These are phyloP conservation scores for Drosophila ochracea DNA, from an alignment of 2,888 invertebrate genomes.

Conservation along the genomic window DNA sequence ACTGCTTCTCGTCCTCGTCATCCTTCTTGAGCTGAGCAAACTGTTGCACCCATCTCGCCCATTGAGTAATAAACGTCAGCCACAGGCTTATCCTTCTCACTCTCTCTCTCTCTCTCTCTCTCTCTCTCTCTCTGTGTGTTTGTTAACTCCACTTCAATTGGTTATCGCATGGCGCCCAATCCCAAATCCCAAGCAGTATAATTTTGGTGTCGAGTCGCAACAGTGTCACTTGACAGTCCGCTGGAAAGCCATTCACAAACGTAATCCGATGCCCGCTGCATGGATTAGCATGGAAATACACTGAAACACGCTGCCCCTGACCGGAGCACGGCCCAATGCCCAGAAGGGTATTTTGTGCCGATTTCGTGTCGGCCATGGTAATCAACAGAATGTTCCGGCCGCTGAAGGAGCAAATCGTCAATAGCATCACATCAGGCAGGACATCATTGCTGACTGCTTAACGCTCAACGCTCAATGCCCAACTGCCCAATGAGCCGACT, in stretches of 20 bases:
- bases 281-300: conserved; percentile 44
- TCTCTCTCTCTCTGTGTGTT: conserved; percentile 9
- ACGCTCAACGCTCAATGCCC: conserved; percentile 9
- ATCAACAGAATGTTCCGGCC: conserved; percentile 84
- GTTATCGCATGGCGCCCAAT: conserved; percentile 87
- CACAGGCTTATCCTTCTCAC: conserved; percentile 40
- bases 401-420: conserved; percentile 33
- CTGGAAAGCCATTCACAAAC: conserved; percentile 90
- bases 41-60: conserved; percentile 88
- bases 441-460: conserved; percentile 31
- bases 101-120: conserved; percentile 4
- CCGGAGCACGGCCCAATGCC: conserved; percentile 87
- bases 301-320: background rate
- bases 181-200: conserved; percentile 91
- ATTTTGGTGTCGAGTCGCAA: conserved; percentile 87
- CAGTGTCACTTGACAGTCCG: conserved; percentile 87
- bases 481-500: conserved; percentile 64
- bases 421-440: conserved; percentile 27
- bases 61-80: conserved; percentile 58
- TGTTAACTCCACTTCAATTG: conserved; percentile 86
- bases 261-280: conserved; percentile 90
- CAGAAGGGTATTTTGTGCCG: conserved; percentile 92
- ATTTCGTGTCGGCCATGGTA: conserved; percentile 93
- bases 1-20: conserved; percentile 63
- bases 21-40: conserved; percentile 85